phyloP scores from a whole-genome alignment of 1,140 invertebrate species.

The Chionoecetes opilio region DNA sequence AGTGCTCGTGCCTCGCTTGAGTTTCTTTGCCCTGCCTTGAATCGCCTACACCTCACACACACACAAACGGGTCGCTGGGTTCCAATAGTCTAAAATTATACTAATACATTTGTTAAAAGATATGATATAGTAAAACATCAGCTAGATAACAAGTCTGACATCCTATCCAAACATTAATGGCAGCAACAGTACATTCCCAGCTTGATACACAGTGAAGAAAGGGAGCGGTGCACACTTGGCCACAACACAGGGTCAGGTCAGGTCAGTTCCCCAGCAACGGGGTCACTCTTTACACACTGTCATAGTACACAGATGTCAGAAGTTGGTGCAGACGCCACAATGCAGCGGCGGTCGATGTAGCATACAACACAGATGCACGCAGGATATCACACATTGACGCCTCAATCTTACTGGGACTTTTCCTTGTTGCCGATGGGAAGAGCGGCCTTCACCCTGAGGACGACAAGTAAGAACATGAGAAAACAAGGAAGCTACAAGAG shows the following conservation, averaged over 20 bases:
- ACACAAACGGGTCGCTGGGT: constrained; percentile 62
- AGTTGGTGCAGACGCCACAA: constrained; percentile 67
- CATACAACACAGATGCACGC: constrained; percentile 73
- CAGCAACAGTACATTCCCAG: constrained; percentile 69
- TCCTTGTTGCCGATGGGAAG: constrained; percentile 95
- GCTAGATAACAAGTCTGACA: constrained; percentile 66
- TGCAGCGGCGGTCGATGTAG: constrained; percentile 75
- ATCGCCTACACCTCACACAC: not conserved
- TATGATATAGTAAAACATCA: constrained; percentile 61
- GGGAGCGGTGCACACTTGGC: constrained; percentile 70
- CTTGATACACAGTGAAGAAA: constrained; percentile 66
- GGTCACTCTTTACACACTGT: constrained; percentile 62
- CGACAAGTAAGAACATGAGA: no score
- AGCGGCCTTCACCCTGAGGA: constrained; percentile 93
- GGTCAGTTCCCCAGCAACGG: constrained; percentile 56
- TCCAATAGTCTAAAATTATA: constrained; percentile 50
- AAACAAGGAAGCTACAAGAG: no score
- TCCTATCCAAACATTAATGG: constrained; percentile 70
- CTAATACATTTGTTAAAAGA: constrained; percentile 14
- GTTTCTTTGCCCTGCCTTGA: not conserved
- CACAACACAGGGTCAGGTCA: constrained; percentile 67
- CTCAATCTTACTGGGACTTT: constrained; percentile 90
- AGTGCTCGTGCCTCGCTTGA: constrained; percentile 39
- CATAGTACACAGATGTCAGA: constrained; percentile 59
- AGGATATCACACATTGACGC: constrained; percentile 83